These are phyloP conservation scores for Drosophila tanythrix DNA, from an alignment of 2,888 invertebrate species.

Conservation along the genomic window DNA sequence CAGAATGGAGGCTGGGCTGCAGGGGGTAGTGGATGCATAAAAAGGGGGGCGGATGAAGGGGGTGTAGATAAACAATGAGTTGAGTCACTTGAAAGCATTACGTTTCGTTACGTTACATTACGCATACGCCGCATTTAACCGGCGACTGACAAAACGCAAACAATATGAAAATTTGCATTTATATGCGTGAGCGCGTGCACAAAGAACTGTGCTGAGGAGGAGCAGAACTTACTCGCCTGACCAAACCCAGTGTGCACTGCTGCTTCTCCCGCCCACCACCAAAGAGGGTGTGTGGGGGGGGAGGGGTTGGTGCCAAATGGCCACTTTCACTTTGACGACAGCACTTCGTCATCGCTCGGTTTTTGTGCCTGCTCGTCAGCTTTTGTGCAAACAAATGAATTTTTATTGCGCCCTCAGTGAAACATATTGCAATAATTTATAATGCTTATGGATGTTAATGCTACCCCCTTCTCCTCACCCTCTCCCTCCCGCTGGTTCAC, in stretches of 20 bases:
- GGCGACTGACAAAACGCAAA: slow-evolving; percentile 59
- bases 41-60: neutral
- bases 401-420: slow-evolving; percentile 59
- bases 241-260: neutral
- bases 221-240: neutral
- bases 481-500: slow-evolving; percentile 41
- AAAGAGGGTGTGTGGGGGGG: neutral
- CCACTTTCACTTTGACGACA: slow-evolving; percentile 23
- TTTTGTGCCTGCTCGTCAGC: slow-evolving; percentile 42
- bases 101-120: slow-evolving; percentile 29
- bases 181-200: slow-evolving; percentile 63
- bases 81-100: slow-evolving; percentile 20
- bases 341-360: slow-evolving; percentile 54
- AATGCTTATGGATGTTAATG: slow-evolving; percentile 52
- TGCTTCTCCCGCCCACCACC: neutral
- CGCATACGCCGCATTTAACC: slow-evolving; percentile 60
- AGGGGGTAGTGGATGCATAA: slow-evolving; percentile 12
- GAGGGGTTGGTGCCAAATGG: neutral
- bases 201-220: neutral
- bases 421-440: slow-evolving; percentile 79
- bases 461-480: neutral
- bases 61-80: slow-evolving; percentile 56
- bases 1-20: neutral
- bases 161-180: slow-evolving; percentile 67
- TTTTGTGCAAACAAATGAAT: slow-evolving; percentile 70